Percentiles rank a stretch among this genome's conserved stretches.
Evolutionary conservation across 2,888 invertebrate genomes (phyloP).

Genomic region (Eledone cirrhosa): DNA sequence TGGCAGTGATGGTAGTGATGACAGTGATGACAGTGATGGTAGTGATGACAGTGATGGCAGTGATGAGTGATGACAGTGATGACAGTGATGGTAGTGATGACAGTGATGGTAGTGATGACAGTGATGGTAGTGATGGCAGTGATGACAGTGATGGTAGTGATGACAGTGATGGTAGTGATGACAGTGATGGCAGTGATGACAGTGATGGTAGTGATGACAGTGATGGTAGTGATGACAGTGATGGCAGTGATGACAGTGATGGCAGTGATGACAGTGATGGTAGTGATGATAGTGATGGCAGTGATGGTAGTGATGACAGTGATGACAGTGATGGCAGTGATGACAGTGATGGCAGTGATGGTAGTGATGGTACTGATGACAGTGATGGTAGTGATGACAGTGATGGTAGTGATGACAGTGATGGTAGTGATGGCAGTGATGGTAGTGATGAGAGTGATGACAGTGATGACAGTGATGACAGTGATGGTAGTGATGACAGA

Average conservation of each 20-base stretch:
- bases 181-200: conserved; percentile 1
- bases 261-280: neutral
- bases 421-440: neutral
- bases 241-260: neutral
- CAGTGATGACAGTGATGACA: conserved; percentile 19
- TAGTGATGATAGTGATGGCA: neutral
- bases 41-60: conserved; percentile 1
- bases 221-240: neutral
- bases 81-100: conserved; percentile 18
- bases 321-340: conserved; percentile 13
- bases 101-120: neutral
- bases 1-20: neutral
- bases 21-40: conserved; percentile 24
- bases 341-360: conserved; percentile 8
- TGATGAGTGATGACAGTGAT: too few species aligned
- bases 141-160: conserved; percentile 25
- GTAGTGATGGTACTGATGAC: conserved; percentile 17
- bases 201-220: neutral
- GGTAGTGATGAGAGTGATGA: too few species aligned
- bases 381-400: neutral
- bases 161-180: neutral
- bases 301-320: conserved; percentile 11
- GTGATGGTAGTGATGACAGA: conserved; percentile 28
- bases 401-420: neutral
- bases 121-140: neutral